Percentiles rank a stretch among this genome's conserved stretches.
Evolutionary conservation across 2,888 invertebrate species (phyloP).

Genomic region (Malthinus flaveolus): DNA sequence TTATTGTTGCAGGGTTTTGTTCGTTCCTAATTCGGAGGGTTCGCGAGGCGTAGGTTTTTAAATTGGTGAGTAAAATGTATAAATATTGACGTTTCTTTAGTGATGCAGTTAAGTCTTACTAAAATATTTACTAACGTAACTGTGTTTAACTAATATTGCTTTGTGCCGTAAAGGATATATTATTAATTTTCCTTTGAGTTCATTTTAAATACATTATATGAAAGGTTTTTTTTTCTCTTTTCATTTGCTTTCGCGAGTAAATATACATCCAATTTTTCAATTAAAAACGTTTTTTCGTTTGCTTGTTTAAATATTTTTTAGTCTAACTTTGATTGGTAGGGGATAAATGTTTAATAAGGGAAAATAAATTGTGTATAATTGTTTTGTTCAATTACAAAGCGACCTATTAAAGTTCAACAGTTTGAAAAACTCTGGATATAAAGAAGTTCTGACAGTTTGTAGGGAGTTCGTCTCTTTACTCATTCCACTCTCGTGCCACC

Average conservation of each 20-base stretch:
- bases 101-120: conserved; percentile 41
- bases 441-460: conserved; percentile 47
- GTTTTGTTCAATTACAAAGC: conserved; percentile 22
- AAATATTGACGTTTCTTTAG: conserved; percentile 44
- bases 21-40: conserved; percentile 19
- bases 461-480: conserved; percentile 21
- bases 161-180: conserved; percentile 39
- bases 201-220: conserved; percentile 26
- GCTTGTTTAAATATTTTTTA: background rate
- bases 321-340: background rate
- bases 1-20: conserved; percentile 24
- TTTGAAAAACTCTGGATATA: conserved; percentile 40
- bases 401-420: conserved; percentile 32
- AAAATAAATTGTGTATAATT: conserved; percentile 13
- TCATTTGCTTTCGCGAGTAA: conserved; percentile 3
- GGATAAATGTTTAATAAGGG: background rate
- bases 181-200: conserved; percentile 40
- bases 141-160: conserved; percentile 48
- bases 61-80: conserved; percentile 43
- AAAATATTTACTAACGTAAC: conserved; percentile 48
- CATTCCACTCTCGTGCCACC: conserved; percentile 27
- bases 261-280: background rate
- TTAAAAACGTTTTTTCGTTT: background rate
- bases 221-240: conserved; percentile 19
- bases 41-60: conserved; percentile 38